phyloP scores from a whole-genome alignment of 30 jellyfish, hydroid and myxozoan genomes.

The Rhopilema esculentum region DNA sequence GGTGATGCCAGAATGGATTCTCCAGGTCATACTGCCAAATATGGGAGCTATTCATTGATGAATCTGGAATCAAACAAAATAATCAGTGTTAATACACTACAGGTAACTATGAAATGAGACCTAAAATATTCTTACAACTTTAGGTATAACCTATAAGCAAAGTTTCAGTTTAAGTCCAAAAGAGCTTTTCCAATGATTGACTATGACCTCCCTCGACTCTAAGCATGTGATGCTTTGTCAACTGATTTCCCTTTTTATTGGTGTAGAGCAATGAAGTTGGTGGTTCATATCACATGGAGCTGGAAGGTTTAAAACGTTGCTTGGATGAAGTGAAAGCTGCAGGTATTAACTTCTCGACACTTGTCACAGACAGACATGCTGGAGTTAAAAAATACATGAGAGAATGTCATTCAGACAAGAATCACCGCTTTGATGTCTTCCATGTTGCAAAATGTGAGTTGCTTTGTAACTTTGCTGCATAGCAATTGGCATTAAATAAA shows the following conservation, averaged over 20 bases:
- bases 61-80: conserved; percentile 21
- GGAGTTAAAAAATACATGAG: conserved; percentile 36
- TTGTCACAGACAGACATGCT: conserved; percentile 47
- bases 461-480: not conserved
- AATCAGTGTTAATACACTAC: conserved; percentile 1
- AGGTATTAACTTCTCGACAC: conserved; percentile 8
- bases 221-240: not conserved
- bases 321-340: not conserved
- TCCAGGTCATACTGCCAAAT: conserved; percentile 51
- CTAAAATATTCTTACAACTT: not conserved
- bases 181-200: not conserved
- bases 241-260: not conserved
- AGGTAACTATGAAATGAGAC: not conserved
- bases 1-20: conserved; percentile 59
- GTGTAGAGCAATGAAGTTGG: conserved; percentile 63
- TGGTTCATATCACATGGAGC: conserved; percentile 40
- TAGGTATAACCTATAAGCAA: not conserved
- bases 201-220: not conserved
- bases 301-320: conserved; percentile 37
- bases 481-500: not conserved
- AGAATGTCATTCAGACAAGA: not conserved
- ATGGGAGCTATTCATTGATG: conserved; percentile 52
- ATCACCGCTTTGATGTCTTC: conserved; percentile 51
- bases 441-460: conserved; percentile 57
- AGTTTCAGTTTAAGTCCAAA: not conserved